Evolutionary conservation across 2,113 vertebrate species (phyloP), one percentile per base, ranked within the genome.

Genomic region (Tragelaphus scriptus): DNA sequence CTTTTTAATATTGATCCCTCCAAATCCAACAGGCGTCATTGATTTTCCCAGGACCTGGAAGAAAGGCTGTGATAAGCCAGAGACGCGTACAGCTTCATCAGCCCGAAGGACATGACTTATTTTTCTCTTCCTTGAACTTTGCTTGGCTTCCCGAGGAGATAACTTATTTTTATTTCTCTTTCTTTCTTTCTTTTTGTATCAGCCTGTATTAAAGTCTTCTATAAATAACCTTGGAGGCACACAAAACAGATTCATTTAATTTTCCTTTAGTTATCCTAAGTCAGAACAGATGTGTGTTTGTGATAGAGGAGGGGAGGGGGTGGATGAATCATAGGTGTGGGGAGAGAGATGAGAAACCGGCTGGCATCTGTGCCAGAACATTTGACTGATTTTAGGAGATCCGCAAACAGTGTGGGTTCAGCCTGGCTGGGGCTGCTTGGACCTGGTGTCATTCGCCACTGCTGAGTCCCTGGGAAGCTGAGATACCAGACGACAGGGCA

Each of bases 171-270:
- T 97, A 91, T 97, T 95, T 94, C 15, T 95, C 94, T 94, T 81
- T 96, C 58, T 96, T 96, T 94, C 94, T 97, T 98, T 98, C 94
- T 91, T 98, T 71, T 98, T 98, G 94, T 97, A 98, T 98, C 98
- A 90, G 97, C 91, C 87, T 56, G 85, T 96, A 97, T 98, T 97
- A 94, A 98, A 97, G 93, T 93, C 93, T 71, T 71, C 98, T 97
- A 98, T 98, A 98, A 98, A 98, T 98, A 98, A 98, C 96, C 96
- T 88, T 93, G 87, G 80, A 80, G 94, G 97, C 96, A 93, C 93
- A 85, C 32, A 32, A 84, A 96, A 97, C 86, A 96, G 96, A 97
- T 97, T 94, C 94, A 95, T 97, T 97, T 98, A 97, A 97, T 98
- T 98, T 98, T 97, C 94, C 95, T 94, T 98, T 97, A 94, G 98